phyloP scores from a whole-genome alignment of 2,888 invertebrate species.

The Drosophila borborema region DNA sequence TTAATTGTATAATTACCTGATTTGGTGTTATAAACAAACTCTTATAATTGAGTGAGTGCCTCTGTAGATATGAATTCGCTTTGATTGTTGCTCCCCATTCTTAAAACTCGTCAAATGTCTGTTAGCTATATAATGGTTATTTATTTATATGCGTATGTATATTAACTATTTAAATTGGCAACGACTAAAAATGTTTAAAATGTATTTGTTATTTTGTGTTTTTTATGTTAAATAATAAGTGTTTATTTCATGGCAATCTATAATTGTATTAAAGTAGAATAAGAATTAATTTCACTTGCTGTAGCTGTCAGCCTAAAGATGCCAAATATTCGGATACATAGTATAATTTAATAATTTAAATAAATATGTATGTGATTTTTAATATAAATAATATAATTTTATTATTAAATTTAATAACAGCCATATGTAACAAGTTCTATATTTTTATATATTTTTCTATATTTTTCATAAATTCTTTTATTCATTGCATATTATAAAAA shows the following conservation, averaged over 20 bases:
- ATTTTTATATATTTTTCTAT: too few species aligned
- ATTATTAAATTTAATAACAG: too few species aligned
- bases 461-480: too few species aligned
- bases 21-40: neutral
- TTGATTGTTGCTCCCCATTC: neutral
- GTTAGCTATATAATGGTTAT: neutral
- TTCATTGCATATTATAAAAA: too few species aligned
- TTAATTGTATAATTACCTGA: neutral
- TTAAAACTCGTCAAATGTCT: neutral
- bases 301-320: neutral
- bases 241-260: slow-evolving; percentile 4
- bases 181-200: neutral
- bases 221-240: neutral
- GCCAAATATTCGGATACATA: neutral
- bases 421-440: too few species aligned
- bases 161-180: neutral
- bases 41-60: neutral
- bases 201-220: neutral
- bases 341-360: neutral
- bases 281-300: neutral
- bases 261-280: neutral
- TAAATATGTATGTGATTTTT: too few species aligned
- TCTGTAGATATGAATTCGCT: neutral
- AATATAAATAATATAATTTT: too few species aligned
- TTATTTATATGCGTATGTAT: neutral